Evolutionary conservation across 2,888 invertebrate species (phyloP).

Genomic region (Caenorhabditis plicata): DNA sequence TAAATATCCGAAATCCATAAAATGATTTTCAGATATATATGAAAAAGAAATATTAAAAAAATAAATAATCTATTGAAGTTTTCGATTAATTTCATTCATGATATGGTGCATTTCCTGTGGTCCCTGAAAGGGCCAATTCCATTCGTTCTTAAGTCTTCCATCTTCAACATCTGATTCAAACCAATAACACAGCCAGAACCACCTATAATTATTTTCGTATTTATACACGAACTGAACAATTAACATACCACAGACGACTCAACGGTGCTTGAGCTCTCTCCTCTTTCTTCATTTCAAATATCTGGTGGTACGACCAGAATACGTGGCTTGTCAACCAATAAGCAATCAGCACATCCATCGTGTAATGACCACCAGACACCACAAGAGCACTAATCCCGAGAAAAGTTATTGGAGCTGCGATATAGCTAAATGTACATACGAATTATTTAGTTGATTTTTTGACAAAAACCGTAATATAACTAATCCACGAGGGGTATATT

Average conservation of each 20-base stretch:
- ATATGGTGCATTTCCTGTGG: slow-evolving; percentile 37
- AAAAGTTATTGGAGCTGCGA: slow-evolving; percentile 62
- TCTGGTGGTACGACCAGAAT: slow-evolving; percentile 83
- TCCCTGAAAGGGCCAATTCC: slow-evolving; percentile 55
- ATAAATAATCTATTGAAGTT: slow-evolving; percentile 19
- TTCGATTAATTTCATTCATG: slow-evolving; percentile 39
- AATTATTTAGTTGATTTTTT: background rate
- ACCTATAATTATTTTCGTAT: slow-evolving; percentile 36
- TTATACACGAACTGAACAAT: background rate
- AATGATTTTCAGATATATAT: background rate
- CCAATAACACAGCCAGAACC: slow-evolving; percentile 64
- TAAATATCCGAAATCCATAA: too few relatives aligned
- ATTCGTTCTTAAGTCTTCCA: slow-evolving; percentile 55
- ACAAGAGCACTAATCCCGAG: slow-evolving; percentile 63
- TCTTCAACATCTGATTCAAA: slow-evolving; percentile 60
- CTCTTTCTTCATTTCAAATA: slow-evolving; percentile 67
- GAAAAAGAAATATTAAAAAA: slow-evolving; percentile 1
- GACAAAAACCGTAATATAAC: slow-evolving; percentile 45
- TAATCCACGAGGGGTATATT: slow-evolving; percentile 60
- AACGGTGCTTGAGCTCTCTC: slow-evolving; percentile 48
- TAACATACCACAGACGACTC: slow-evolving; percentile 53
- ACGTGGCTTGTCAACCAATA: slow-evolving; percentile 63
- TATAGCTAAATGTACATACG: slow-evolving; percentile 41
- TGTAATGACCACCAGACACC: slow-evolving; percentile 64
- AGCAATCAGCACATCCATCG: slow-evolving; percentile 64